phyloP scores from a whole-genome alignment of 2,888 invertebrate species.

The Lobophora halterata region DNA sequence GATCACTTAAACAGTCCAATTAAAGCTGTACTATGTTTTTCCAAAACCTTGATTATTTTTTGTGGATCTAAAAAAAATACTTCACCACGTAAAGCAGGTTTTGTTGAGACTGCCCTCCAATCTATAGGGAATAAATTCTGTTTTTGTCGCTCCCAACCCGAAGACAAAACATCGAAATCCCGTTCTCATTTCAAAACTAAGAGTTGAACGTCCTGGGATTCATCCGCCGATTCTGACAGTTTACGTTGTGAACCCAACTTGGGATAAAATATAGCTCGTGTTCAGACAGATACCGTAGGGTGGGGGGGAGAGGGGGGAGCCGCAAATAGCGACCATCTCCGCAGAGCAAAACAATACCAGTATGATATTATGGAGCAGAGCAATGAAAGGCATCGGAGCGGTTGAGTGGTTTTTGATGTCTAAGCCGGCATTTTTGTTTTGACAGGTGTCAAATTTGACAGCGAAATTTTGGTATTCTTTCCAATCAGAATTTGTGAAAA shows the following conservation, averaged over 20 bases:
- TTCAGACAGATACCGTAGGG: slow-evolving; percentile 71
- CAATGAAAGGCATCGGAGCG: slow-evolving; percentile 39
- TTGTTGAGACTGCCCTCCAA: too few relatives aligned
- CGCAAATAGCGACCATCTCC: slow-evolving; percentile 76
- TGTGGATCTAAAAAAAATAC: too few relatives aligned
- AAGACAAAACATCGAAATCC: slow-evolving; percentile 33
- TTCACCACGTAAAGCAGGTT: too few relatives aligned
- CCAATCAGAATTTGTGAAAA: too few relatives aligned
- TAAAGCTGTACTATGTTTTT: too few relatives aligned
- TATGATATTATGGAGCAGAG: slow-evolving; percentile 71
- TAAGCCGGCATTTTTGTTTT: slow-evolving; percentile 13
- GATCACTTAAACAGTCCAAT: too few relatives aligned
- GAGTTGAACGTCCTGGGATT: slow-evolving; percentile 74
- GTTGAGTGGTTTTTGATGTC: slow-evolving; percentile 22
- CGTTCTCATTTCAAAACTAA: slow-evolving; percentile 50
- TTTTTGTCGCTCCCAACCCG: slow-evolving; percentile 13
- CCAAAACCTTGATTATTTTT: too few relatives aligned
- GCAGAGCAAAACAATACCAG: slow-evolving; percentile 75
- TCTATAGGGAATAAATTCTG: not conserved
- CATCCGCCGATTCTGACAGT: slow-evolving; percentile 73
- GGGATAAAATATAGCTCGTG: slow-evolving; percentile 78
- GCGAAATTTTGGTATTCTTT: too few relatives aligned
- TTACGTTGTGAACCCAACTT: slow-evolving; percentile 72
- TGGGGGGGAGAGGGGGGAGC: slow-evolving; percentile 45
- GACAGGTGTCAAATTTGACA: not conserved